Evolutionary conservation across 2,888 invertebrate genomes (phyloP).

Genomic region (Amaurobius ferox): DNA sequence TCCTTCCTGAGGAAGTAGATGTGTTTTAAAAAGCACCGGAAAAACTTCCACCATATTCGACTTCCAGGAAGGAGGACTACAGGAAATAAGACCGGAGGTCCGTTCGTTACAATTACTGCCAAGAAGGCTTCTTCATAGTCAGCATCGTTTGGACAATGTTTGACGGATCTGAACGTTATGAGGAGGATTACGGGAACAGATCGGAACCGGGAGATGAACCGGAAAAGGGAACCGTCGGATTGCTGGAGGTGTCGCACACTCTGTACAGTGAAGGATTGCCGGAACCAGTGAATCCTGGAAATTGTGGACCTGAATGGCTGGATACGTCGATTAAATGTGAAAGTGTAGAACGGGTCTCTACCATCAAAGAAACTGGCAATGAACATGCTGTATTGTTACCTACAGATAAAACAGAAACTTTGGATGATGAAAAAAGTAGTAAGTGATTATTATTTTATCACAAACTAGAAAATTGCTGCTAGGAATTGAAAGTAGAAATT

Average conservation of each 20-base stretch:
- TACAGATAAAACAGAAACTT: background rate
- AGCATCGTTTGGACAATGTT: slow-evolving; percentile 31
- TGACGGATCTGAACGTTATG: slow-evolving; percentile 48
- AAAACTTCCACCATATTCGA: slow-evolving; percentile 56
- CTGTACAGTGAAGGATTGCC: slow-evolving; percentile 29
- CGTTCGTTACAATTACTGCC: slow-evolving; percentile 43
- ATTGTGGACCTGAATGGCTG: background rate
- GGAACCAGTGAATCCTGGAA: background rate
- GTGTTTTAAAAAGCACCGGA: slow-evolving; percentile 47
- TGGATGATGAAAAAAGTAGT: background rate
- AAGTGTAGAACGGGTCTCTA: background rate
- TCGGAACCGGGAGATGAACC: slow-evolving; percentile 35
- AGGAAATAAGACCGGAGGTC: slow-evolving; percentile 60
- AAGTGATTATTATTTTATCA: too few species aligned
- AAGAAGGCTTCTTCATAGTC: background rate
- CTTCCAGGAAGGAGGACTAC: slow-evolving; percentile 62
- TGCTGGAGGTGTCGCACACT: slow-evolving; percentile 51
- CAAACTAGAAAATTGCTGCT: too few species aligned
- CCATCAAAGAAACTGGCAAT: background rate
- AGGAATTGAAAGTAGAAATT: too few species aligned
- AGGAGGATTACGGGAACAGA: slow-evolving; percentile 3
- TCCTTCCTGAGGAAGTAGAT: slow-evolving; percentile 62
- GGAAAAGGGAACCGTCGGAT: slow-evolving; percentile 54
- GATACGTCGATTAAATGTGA: slow-evolving; percentile 19
- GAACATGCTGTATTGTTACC: background rate